Evolutionary conservation across 2,797 vertebrate genomes (phyloP).

Genomic region (Microcaecilia unicolor): DNA sequence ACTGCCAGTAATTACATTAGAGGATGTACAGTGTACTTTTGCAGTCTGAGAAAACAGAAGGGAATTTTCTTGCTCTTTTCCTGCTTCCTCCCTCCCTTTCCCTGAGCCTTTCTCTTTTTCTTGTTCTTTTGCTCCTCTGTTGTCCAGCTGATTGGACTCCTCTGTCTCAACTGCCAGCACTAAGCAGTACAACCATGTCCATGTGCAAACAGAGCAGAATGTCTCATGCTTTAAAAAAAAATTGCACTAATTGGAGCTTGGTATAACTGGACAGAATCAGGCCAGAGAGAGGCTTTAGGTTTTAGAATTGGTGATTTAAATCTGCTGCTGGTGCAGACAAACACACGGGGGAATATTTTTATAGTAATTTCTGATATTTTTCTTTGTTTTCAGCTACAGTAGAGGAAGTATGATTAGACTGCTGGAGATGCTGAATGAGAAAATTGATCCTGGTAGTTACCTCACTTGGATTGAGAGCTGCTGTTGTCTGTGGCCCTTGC

Average conservation of each 20-base stretch:
- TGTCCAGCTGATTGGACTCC: no score
- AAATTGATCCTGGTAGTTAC: constrained; percentile 12
- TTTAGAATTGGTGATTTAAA: constrained; percentile 21
- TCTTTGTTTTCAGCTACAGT: constrained; percentile 7
- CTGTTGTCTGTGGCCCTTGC: constrained; percentile 14
- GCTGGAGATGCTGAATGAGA: constrained; percentile 1
- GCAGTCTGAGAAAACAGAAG: no score
- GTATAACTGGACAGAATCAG: constrained; percentile 34
- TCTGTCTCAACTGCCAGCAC: no score
- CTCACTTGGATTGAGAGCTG: constrained; percentile 6
- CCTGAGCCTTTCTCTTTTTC: no score
- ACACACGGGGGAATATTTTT: constrained; percentile 13
- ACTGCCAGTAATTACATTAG: no score
- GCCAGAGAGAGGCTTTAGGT: constrained; percentile 29
- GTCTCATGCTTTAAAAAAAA: no score
- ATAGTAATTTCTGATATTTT: not conserved
- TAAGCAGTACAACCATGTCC: no score
- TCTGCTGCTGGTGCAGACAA: constrained; percentile 4
- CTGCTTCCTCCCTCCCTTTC: no score
- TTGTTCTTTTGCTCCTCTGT: no score
- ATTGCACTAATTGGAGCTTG: constrained; percentile 30
- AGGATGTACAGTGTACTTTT: no score
- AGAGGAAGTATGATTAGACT: constrained; percentile 17
- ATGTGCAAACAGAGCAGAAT: no score
- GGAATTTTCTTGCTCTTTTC: no score